A percentile compares a stretch with the other conserved stretches of the same genome.
Evolutionary conservation across 2,797 vertebrate species (phyloP).

Genomic region (Enteromius radiatus): DNA sequence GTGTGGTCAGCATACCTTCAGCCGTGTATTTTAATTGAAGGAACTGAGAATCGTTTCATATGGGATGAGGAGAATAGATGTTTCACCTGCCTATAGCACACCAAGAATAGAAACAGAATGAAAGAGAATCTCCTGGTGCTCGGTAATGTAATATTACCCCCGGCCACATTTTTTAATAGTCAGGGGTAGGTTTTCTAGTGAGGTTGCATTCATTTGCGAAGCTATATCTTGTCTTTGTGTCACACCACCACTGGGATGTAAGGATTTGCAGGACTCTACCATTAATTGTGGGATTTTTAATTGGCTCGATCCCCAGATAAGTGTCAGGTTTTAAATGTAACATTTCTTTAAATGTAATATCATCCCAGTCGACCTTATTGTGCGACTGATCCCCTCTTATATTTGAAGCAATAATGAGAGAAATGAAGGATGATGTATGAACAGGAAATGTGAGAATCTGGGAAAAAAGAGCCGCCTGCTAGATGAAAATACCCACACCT

Average conservation of each 20-base stretch:
- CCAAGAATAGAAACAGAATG: slow-evolving; percentile 68
- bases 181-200: slow-evolving; percentile 68
- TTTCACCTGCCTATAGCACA: slow-evolving; percentile 69
- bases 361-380: slow-evolving; percentile 27
- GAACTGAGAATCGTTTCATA: slow-evolving; percentile 66
- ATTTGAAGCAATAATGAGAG: slow-evolving; percentile 42
- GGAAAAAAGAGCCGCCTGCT: slow-evolving; percentile 48
- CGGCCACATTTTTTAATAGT: slow-evolving; percentile 76
- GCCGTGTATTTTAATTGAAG: slow-evolving; percentile 79
- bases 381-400: slow-evolving; percentile 49
- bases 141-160: slow-evolving; percentile 74
- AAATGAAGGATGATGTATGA: slow-evolving; percentile 42
- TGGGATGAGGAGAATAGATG: slow-evolving; percentile 67
- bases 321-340: slow-evolving; percentile 61
- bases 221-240: slow-evolving; percentile 71
- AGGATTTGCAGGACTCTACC: slow-evolving; percentile 65
- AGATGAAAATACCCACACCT: slow-evolving; percentile 56
- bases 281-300: slow-evolving; percentile 73
- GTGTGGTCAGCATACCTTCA: slow-evolving; percentile 63
- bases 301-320: slow-evolving; percentile 63
- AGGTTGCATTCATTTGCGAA: slow-evolving; percentile 73
- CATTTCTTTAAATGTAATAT: slow-evolving; percentile 40
- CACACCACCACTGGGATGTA: slow-evolving; percentile 64
- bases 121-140: slow-evolving; percentile 69
- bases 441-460: slow-evolving; percentile 36